Conservation (phyloP, 2,797 vertebrate species). For the Pipistrellus kuhlii region DNA sequence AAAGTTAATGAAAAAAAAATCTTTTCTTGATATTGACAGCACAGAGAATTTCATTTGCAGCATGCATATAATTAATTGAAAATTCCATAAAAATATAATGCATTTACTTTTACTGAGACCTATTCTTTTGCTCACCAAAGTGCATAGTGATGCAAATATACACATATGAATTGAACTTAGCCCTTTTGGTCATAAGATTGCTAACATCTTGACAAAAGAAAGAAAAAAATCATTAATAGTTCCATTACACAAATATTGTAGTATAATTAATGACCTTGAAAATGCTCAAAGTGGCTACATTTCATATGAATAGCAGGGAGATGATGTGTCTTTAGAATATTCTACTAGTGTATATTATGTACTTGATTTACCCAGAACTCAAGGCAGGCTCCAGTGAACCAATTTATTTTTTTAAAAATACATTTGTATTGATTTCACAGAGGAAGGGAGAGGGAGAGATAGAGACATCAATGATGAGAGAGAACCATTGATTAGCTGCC, state of each 20-base stretch:
- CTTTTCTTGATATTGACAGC: slow-evolving; percentile 81
- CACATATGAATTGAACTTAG: slow-evolving; percentile 36
- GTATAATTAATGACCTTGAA: slow-evolving; percentile 70
- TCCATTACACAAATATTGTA: slow-evolving; percentile 47
- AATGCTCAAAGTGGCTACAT: slow-evolving; percentile 39
- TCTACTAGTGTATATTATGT: slow-evolving; percentile 11
- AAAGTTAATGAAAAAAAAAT: background rate
- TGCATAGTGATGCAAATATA: slow-evolving; percentile 10
- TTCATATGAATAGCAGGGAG: slow-evolving; percentile 1
- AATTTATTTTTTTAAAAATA: background rate
- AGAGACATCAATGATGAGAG: too few species aligned
- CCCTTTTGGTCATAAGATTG: slow-evolving; percentile 31
- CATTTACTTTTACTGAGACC: slow-evolving; percentile 47
- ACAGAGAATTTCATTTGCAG: slow-evolving; percentile 76
- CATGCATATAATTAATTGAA: slow-evolving; percentile 83
- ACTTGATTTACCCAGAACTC: slow-evolving; percentile 62
- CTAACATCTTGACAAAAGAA: slow-evolving; percentile 30
- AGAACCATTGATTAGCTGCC: too few species aligned
- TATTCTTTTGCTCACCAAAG: slow-evolving; percentile 38
- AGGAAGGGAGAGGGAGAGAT: too few species aligned
- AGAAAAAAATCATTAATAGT: slow-evolving; percentile 56
- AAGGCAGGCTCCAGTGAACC: slow-evolving; percentile 46
- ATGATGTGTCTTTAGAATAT: slow-evolving; percentile 35
- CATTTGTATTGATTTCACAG: too few species aligned
- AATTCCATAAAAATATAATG: slow-evolving; percentile 76